phyloP scores from a whole-genome alignment of 2,113 vertebrate genomes.

The Oreochromis aureus region DNA sequence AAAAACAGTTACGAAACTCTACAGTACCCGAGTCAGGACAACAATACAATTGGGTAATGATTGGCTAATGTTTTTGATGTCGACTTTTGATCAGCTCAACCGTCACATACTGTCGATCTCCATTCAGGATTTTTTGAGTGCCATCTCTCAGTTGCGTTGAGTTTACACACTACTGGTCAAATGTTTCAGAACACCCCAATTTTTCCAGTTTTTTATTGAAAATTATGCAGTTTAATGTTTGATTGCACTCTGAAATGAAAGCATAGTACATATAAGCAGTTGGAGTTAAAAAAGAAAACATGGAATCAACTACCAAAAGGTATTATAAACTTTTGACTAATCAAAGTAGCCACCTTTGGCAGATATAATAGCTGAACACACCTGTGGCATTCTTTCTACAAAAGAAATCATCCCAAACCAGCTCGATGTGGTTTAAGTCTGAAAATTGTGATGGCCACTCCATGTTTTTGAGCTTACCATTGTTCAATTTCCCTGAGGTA shows the following conservation, averaged over 20 bases:
- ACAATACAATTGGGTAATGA: background rate
- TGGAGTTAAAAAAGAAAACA: background rate
- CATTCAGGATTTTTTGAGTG: background rate
- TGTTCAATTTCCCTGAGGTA: no score
- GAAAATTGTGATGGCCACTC: no score
- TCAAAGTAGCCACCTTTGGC: no score
- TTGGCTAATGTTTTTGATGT: background rate
- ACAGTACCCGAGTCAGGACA: background rate
- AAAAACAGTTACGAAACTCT: background rate
- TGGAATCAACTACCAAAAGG: background rate
- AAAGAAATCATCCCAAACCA: no score
- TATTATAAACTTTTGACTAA: background rate
- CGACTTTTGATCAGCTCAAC: background rate
- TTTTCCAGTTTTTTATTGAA: background rate
- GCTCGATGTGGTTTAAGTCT: no score
- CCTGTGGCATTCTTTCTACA: no score
- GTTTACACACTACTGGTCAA: background rate
- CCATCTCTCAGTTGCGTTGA: background rate
- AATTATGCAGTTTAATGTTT: background rate
- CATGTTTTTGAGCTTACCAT: no score
- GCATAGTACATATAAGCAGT: background rate
- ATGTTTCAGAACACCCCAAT: background rate
- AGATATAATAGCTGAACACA: no score
- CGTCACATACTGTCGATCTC: background rate
- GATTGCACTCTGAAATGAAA: background rate